Evolutionary conservation across 2,888 invertebrate species (phyloP).

Genomic region (Cantharis rufa): DNA sequence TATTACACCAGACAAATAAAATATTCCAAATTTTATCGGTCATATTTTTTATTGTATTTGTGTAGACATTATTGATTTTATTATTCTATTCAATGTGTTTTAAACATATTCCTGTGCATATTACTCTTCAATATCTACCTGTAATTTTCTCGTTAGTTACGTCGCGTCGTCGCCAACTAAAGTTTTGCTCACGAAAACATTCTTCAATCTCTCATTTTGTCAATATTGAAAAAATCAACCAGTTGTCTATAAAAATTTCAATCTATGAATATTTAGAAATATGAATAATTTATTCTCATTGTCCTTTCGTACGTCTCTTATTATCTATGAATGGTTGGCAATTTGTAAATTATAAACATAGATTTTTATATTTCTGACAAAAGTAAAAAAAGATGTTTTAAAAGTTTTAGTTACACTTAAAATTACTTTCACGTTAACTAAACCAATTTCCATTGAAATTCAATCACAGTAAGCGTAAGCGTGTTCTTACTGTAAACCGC

Average conservation of each 20-base stretch:
- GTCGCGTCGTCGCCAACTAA: too few species aligned
- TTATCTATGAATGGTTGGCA: background rate
- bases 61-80: background rate
- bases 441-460: slow-evolving; percentile 36
- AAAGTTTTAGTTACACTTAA: slow-evolving; percentile 11
- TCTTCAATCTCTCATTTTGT: background rate
- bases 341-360: background rate
- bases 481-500: slow-evolving; percentile 35
- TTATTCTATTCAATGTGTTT: background rate
- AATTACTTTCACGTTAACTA: slow-evolving; percentile 26
- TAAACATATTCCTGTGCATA: background rate
- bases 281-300: background rate
- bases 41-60: background rate
- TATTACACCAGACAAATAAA: background rate
- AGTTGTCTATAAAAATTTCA: too few species aligned
- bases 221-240: background rate
- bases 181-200: too few species aligned
- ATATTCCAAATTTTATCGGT: background rate
- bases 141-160: too few species aligned
- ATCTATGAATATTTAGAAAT: too few species aligned
- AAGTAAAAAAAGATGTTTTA: background rate
- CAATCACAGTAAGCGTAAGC: slow-evolving; percentile 33
- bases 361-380: background rate
- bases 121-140: background rate
- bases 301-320: background rate